phyloP scores from a whole-genome alignment of 2,888 invertebrate species.

The Clepsis dumicolana region DNA sequence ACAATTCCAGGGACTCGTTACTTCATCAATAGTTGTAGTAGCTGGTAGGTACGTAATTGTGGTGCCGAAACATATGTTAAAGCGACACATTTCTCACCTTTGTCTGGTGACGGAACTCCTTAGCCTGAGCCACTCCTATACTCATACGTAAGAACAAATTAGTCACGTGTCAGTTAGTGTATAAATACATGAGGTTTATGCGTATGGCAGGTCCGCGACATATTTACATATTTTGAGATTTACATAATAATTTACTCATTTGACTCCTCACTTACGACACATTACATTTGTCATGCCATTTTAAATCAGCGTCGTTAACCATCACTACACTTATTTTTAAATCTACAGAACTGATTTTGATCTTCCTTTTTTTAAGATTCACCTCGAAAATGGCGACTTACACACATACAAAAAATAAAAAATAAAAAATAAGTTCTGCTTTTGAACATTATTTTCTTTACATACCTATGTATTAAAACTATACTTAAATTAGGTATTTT shows the following conservation, averaged over 20 bases:
- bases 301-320: not conserved
- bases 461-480: no score
- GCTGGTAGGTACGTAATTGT: not conserved
- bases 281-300: conserved; percentile 17
- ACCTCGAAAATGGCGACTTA: no score
- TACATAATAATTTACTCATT: conserved; percentile 33
- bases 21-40: not conserved
- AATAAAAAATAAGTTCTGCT: no score
- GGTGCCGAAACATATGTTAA: not conserved
- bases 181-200: conserved; percentile 36
- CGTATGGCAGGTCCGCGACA: conserved; percentile 27
- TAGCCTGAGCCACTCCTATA: conserved; percentile 12
- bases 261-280: conserved; percentile 7
- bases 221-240: conserved; percentile 38
- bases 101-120: conserved; percentile 17
- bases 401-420: no score
- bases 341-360: no score
- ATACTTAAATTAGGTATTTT: not conserved
- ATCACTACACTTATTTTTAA: not conserved
- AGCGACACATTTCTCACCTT: conserved; percentile 8
- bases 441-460: no score
- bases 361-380: no score
- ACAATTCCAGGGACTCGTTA: no score
- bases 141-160: conserved; percentile 21
- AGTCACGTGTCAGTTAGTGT: conserved; percentile 34